Percentiles rank a stretch among this genome's conserved stretches.
Conservation (phyloP, 1,140 invertebrate species). For the Heliothis subflexa region DNA sequence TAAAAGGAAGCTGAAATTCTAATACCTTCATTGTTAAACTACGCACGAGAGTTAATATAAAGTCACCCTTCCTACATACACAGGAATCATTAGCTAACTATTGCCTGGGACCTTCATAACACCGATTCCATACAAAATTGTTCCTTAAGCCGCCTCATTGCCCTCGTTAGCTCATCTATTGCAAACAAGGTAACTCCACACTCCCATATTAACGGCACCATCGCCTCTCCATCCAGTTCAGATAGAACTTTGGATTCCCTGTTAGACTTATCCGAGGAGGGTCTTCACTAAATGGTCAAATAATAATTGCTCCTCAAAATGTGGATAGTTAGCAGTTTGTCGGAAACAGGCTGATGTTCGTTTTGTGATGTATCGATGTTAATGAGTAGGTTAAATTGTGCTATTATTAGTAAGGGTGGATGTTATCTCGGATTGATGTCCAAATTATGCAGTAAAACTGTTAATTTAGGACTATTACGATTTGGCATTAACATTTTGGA, state of each 20-base stretch:
- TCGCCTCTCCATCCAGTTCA: neutral
- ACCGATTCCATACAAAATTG: constrained; percentile 31
- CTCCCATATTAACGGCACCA: constrained; percentile 27
- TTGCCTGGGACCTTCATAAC: constrained; percentile 12
- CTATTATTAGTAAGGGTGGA: constrained; percentile 17
- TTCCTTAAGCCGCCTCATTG: constrained; percentile 29
- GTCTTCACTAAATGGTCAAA: neutral
- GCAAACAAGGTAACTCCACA: constrained; percentile 38
- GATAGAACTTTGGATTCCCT: constrained; percentile 1
- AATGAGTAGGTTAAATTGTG: constrained; percentile 38
- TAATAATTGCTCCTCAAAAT: constrained; percentile 44
- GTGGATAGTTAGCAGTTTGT: constrained; percentile 36
- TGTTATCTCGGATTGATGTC: neutral
- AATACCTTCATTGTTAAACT: no score
- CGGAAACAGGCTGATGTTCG: constrained; percentile 38
- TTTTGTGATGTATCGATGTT: constrained; percentile 41
- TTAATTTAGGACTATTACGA: constrained; percentile 26
- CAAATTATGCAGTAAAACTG: constrained; percentile 28
- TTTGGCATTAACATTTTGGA: constrained; percentile 16
- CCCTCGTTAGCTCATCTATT: constrained; percentile 35
- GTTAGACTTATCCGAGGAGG: neutral
- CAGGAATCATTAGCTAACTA: constrained; percentile 13
- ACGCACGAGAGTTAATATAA: neutral
- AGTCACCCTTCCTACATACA: neutral
- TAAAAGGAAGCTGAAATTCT: no score